Conservation (phyloP, 2,888 invertebrate species). For the Tethea ocularis region DNA sequence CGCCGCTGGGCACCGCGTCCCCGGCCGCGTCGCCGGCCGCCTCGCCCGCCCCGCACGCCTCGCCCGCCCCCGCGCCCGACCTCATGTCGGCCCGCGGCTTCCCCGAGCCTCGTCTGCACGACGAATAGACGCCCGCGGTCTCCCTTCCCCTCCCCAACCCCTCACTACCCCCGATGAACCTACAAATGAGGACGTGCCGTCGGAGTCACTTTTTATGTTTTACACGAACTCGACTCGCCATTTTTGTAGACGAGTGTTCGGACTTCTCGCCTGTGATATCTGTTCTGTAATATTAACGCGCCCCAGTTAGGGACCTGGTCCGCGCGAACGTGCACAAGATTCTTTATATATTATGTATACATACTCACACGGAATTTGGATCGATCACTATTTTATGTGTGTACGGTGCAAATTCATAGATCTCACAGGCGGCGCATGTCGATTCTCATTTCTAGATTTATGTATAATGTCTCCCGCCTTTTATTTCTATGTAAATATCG, state of each 20-base stretch:
- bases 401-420: slow-evolving; percentile 32
- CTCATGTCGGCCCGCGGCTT: slow-evolving; percentile 58
- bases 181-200: slow-evolving; percentile 37
- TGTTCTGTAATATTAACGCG: slow-evolving; percentile 37
- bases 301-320: slow-evolving; percentile 51
- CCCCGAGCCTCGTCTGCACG: slow-evolving; percentile 53
- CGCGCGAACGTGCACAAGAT: slow-evolving; percentile 39
- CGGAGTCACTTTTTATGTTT: slow-evolving; percentile 22
- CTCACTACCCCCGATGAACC: slow-evolving; percentile 23
- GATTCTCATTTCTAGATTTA: slow-evolving; percentile 52
- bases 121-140: slow-evolving; percentile 31
- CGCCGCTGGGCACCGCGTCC: slow-evolving; percentile 70
- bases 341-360: slow-evolving; percentile 34
- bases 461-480: slow-evolving; percentile 64
- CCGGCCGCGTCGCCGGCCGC: slow-evolving; percentile 71
- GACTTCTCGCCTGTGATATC: slow-evolving; percentile 25
- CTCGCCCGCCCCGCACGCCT: slow-evolving; percentile 64
- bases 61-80: slow-evolving; percentile 43
- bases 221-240: slow-evolving; percentile 10
- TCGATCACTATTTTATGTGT: slow-evolving; percentile 23
- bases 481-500: slow-evolving; percentile 73
- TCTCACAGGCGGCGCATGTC: slow-evolving; percentile 41
- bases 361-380: slow-evolving; percentile 33
- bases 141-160: slow-evolving; percentile 1
- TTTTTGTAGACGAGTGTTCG: slow-evolving; percentile 8